Evolutionary conservation across 1,140 invertebrate species (phyloP).

Genomic region (Scaptomyza montana): DNA sequence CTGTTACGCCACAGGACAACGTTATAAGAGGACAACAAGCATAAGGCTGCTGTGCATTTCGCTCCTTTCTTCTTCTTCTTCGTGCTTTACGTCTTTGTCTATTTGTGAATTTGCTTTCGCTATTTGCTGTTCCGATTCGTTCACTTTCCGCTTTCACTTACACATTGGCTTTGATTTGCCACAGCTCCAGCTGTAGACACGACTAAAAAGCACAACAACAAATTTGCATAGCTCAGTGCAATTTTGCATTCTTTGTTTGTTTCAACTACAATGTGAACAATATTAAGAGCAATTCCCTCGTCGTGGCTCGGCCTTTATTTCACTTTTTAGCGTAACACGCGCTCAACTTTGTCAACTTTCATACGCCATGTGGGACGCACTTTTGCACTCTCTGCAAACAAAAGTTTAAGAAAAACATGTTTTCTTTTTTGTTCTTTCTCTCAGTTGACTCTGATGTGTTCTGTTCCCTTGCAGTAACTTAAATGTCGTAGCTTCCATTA

Average conservation of each 20-base stretch:
- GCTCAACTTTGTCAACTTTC: slow-evolving; percentile 72
- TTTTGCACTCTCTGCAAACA: slow-evolving; percentile 31
- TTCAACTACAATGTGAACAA: slow-evolving; percentile 20
- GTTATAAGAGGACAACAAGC: slow-evolving; percentile 38
- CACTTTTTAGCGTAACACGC: slow-evolving; percentile 51
- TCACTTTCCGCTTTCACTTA: slow-evolving; percentile 43
- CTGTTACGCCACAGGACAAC: slow-evolving; percentile 67
- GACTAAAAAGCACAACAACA: slow-evolving; percentile 43
- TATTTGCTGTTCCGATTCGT: slow-evolving; percentile 35
- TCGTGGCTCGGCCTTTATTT: slow-evolving; percentile 50
- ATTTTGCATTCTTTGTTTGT: slow-evolving; percentile 53
- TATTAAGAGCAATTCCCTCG: slow-evolving; percentile 62
- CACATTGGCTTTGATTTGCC: slow-evolving; percentile 46
- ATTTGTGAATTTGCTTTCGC: slow-evolving; percentile 12
- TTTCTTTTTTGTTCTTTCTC: slow-evolving; percentile 42
- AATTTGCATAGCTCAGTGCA: slow-evolving; percentile 46
- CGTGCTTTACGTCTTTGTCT: slow-evolving; percentile 30
- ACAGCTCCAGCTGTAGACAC: slow-evolving; percentile 18
- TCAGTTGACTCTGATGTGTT: slow-evolving; percentile 39
- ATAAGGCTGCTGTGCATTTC: slow-evolving; percentile 42
- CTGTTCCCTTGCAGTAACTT: slow-evolving; percentile 47
- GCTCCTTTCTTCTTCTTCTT: slow-evolving; percentile 3
- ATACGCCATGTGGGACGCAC: slow-evolving; percentile 77
- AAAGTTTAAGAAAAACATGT: slow-evolving; percentile 8
- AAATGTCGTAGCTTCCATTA: slow-evolving; percentile 54